phyloP scores from a whole-genome alignment of 2,888 invertebrate species.

The Platynereis dumerilii region DNA sequence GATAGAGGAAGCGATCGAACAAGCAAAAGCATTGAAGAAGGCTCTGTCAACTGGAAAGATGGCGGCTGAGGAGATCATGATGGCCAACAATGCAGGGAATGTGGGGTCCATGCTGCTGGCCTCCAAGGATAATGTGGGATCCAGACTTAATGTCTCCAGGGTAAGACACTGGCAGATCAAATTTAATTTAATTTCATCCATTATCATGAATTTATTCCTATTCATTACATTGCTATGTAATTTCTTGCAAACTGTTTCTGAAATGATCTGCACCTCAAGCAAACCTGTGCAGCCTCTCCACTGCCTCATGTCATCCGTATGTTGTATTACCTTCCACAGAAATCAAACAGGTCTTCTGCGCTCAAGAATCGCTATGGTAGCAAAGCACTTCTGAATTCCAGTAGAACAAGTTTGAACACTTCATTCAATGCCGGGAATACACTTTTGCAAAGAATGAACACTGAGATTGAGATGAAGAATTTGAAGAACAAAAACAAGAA shows the following conservation, averaged over 20 bases:
- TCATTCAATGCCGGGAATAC: background rate
- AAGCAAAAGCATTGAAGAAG: constrained; percentile 52
- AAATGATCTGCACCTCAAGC: no score
- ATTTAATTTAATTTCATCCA: no score
- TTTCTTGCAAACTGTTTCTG: no score
- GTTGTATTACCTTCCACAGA: no score
- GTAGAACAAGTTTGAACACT: constrained; percentile 3
- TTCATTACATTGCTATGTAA: no score
- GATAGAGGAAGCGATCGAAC: constrained; percentile 54
- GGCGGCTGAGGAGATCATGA: constrained; percentile 40
- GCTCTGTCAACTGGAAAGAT: constrained; percentile 52
- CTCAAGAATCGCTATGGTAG: constrained; percentile 24
- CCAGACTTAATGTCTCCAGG: no score
- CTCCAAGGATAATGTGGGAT: background rate
- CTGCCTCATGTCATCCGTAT: no score
- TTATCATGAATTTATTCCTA: no score
- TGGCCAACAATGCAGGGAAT: constrained; percentile 41
- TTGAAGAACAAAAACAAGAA: background rate
- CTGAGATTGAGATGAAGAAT: background rate
- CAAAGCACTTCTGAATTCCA: constrained; percentile 15
- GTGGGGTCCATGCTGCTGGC: constrained; percentile 42
- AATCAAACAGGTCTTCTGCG: constrained; percentile 4
- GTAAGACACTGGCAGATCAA: no score
- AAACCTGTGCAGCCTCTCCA: no score
- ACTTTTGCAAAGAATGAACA: background rate